Base-by-base conservation (phyloP, 2,797 vertebrate species). In the Microcaecilia unicolor region DNA sequence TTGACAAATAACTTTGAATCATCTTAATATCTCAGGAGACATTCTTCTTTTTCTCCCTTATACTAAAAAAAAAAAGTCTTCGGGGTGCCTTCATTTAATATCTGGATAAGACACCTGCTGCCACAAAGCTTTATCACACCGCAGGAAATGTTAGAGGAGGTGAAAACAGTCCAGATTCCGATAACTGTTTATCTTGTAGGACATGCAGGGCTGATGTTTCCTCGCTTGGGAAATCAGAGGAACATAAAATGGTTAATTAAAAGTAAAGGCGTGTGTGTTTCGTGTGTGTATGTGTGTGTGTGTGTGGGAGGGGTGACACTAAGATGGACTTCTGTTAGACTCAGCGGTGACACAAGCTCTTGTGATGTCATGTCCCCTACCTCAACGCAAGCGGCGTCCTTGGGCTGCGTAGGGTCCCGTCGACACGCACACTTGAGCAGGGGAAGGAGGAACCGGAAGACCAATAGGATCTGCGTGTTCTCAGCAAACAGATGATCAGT, bases 111-210 rank as follows among this genome's bases (percentile, higher is more conserved):
- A 47, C 36, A 76, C 84, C 75, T 70, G 46, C 58, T 71, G 63
- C 56, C 58, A 39, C 63, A 48, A 72, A 70, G 80, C 69, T 74
- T 78, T n/a, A n/a, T n/a, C n/a, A n/a, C n/a, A n/a, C n/a, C n/a
- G n/a, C n/a, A n/a, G n/a, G n/a, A n/a, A n/a, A n/a, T n/a, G n/a
- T 78, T 74, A 74, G 59, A 66, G 64, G 15, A 53, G 71, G 41
- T 72, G 59, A 70, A 65, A 72, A 70, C 74, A 74, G 73, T 80
- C 64, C 52, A 61, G 66, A 77, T 73, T 80, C 71, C 79, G 77
- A 88, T 83, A 80, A 66, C 53, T 67, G 67, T 88, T 82, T 80
- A 78, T 81, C 76, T 81, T 76, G 59, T 51, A 76, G n/a, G n/a
- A n/a, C 76, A 74, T 60, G 67, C 44, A 50, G 58, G 48, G 56